Evolutionary conservation across 2,888 invertebrate species (phyloP), one percentile per base, ranked within the genome.

Genomic region (Latrodectus elegans): DNA sequence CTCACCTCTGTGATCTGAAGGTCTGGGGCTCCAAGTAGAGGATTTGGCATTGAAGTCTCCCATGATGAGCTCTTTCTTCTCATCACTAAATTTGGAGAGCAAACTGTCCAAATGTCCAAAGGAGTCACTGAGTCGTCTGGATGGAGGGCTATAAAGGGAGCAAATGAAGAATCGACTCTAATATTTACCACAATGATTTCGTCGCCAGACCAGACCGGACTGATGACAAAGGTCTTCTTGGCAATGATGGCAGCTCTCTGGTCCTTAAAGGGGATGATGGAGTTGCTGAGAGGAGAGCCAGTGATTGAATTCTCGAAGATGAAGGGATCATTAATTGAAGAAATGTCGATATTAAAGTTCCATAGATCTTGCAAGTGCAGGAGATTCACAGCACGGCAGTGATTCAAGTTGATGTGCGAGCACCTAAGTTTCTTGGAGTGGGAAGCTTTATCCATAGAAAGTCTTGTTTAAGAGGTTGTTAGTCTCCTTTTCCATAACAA

Each of bases 91-190:
- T 0, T 22, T 70, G 1, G 10, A 9, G 11, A 70, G 2, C 1
- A 38, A 0, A 0, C 38, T 1, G 4, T 6, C 38, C 1, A 38
- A 6, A 0, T 1, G 38, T 6, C 4, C 38, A 1, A 38, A 4
- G 4, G 38, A 38, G 4, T 38, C 38, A 4, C 0, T 0, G 0
- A 38, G 4, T 4, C 38, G 0, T 6, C 38, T 38, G 0, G 38
- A 38, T 6, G 38, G 38, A 0, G 38, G 38, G 4, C 38, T 38
- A 4, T 38, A 38, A 4, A 6, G 38, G 6, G 38, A 38, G 38
- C 38, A 38, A 4, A 38, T 6, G 38, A 6, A 38, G 38, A 38
- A 6, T 38, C 6, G 4, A 6, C 0, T 0, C 0, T 38, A 2
- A 38, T 38, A 6, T 4, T 38, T 6, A 38, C 38, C 4, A 38